Evolutionary conservation across 1,140 invertebrate species (phyloP), one percentile per base, ranked within the genome.

Genomic region (Aphis gossypii): DNA sequence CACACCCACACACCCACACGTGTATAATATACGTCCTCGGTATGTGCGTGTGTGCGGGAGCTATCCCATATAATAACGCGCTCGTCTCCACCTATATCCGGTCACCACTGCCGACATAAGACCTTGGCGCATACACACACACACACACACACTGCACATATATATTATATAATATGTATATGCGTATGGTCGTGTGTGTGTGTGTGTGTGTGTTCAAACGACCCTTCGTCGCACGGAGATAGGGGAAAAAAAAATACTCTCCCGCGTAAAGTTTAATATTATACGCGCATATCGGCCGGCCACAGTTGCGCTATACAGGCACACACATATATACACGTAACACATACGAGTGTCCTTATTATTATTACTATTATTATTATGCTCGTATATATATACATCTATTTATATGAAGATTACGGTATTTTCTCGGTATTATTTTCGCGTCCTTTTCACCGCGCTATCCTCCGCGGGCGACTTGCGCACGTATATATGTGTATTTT

Each of bases 231-330:
- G 90, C 23, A 23, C 68, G 41, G n/a, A 82, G 21, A 82, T 44
- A 76, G 60, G 23, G 44, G 60, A 76, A 82, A 92, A 91, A 91
- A 68, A 82, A n/a, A 60, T 25, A 46, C 48, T 48, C 38, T 68
- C 54, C 21, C 20, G 30, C 68, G 54, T 68, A 76, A 92, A 92
- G 46, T 92, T 83, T 83, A 44, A 91, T 76, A 76, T 76, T 68
- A 88, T 88, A 87, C 90, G 90, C 90, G 38, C 68, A 68, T 91
- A 60, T 54, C 89, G 90, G 90, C 90, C 60, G 41, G 90, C 90
- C 90, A 76, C 56, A 91, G 90, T 91, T 91, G 90, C 84, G 21
- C 38, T 44, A 44, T 20, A 86, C 25, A 2, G 44, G 1, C 82
- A 41, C 82, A 41, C 82, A 41, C n/a, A 35, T 14, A 44, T 23